Conservation (phyloP, 2,797 vertebrate genomes). For the Craterocephalus amniculus region DNA sequence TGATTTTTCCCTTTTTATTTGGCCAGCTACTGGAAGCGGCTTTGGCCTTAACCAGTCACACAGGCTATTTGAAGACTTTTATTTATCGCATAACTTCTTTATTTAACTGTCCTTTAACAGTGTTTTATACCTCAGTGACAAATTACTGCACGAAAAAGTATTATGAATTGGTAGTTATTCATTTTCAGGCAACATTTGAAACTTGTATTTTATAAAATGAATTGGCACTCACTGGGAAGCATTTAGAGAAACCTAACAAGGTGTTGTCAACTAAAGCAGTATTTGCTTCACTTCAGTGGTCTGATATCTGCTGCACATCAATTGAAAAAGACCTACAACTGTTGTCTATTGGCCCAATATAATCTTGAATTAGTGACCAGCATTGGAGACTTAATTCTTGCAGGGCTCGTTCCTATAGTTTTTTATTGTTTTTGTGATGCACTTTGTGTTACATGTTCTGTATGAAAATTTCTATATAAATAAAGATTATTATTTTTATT, state of each 20-base stretch:
- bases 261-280: too few species aligned
- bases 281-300: neutral
- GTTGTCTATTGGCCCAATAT: neutral
- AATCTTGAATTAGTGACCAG: neutral
- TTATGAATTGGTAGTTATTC: too few species aligned
- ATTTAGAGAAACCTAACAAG: neutral
- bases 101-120: neutral
- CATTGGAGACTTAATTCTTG: neutral
- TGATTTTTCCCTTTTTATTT: neutral
- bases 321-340: neutral
- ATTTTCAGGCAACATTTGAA: neutral
- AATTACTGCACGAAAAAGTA: neutral
- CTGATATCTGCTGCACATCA: neutral
- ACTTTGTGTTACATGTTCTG: too few species aligned
- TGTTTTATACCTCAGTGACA: neutral
- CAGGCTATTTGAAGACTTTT: neutral
- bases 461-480: too few species aligned
- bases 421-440: too few species aligned
- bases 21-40: neutral
- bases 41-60: neutral
- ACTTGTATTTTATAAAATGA: neutral
- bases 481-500: too few species aligned
- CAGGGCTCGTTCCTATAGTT: neutral
- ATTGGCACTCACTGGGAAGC: neutral
- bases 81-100: neutral